Evolutionary conservation across 2,888 invertebrate genomes (phyloP).

Genomic region (Tyria jacobaeae): DNA sequence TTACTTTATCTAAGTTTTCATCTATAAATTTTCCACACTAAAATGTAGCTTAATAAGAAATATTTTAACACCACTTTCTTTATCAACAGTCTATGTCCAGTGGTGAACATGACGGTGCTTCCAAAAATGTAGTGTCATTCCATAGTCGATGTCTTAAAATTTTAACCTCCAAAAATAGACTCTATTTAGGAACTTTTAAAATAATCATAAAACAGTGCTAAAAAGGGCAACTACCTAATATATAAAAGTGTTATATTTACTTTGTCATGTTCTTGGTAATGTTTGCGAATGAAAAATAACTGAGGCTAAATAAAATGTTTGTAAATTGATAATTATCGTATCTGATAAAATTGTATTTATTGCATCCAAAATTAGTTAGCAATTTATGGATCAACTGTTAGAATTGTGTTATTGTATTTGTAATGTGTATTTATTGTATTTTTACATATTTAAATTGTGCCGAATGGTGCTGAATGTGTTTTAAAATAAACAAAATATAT

Average conservation of each 20-base stretch:
- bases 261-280: constrained; percentile 46
- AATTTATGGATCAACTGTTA: background rate
- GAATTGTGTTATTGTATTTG: no score
- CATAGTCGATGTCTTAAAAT: constrained; percentile 37
- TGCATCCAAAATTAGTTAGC: background rate
- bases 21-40: no score
- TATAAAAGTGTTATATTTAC: constrained; percentile 54
- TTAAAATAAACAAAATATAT: no score
- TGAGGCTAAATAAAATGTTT: background rate
- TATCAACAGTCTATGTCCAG: constrained; percentile 7
- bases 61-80: background rate
- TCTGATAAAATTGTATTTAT: background rate
- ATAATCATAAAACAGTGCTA: constrained; percentile 70
- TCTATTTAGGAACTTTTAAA: constrained; percentile 58
- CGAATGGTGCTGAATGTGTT: no score
- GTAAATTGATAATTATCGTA: background rate
- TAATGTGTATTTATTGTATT: background rate
- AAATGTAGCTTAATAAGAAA: background rate
- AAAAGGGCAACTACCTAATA: constrained; percentile 56
- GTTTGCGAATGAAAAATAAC: constrained; percentile 34
- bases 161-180: constrained; percentile 49
- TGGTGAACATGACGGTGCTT: constrained; percentile 13
- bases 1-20: no score
- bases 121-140: constrained; percentile 21
- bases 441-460: no score